phyloP scores from a whole-genome alignment of 2,888 invertebrate species.

The Gymnocheta viridis region DNA sequence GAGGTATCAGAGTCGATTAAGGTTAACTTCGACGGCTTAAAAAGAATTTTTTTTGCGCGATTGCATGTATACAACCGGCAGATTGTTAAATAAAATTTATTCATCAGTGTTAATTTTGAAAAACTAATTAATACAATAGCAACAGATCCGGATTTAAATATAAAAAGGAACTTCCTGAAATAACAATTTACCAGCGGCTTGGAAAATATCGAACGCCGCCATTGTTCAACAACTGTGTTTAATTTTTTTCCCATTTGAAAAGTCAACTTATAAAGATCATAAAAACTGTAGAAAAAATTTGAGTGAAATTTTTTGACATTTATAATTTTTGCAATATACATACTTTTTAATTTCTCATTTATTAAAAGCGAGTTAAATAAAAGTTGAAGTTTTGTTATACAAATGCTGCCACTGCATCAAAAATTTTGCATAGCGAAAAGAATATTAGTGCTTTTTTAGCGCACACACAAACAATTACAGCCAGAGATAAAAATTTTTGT shows the following conservation, averaged over 20 bases:
- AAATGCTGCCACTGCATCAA: constrained; percentile 39
- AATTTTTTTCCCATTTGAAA: constrained; percentile 16
- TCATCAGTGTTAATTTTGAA: neutral
- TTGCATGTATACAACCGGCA: constrained; percentile 4
- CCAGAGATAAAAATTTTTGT: constrained; percentile 5
- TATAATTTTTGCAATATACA: neutral
- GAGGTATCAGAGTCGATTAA: constrained; percentile 18
- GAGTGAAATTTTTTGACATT: neutral
- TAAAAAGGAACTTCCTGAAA: neutral
- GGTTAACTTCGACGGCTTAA: neutral
- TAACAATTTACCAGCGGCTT: neutral
- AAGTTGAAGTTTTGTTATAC: neutral
- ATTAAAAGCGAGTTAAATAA: constrained; percentile 5
- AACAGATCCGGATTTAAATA: neutral
- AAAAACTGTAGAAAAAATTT: neutral
- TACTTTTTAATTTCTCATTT: neutral
- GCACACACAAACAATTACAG: neutral
- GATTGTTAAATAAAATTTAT: neutral
- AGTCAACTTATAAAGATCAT: constrained; percentile 5
- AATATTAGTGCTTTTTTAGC: constrained; percentile 22
- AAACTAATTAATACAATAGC: too few relatives aligned
- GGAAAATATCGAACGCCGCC: neutral
- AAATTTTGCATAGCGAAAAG: constrained; percentile 18
- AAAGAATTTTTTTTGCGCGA: neutral
- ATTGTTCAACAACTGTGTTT: constrained; percentile 4